Evolutionary conservation across 2,797 vertebrate species (phyloP).

Genomic region (Pseudopleuronectes americanus): DNA sequence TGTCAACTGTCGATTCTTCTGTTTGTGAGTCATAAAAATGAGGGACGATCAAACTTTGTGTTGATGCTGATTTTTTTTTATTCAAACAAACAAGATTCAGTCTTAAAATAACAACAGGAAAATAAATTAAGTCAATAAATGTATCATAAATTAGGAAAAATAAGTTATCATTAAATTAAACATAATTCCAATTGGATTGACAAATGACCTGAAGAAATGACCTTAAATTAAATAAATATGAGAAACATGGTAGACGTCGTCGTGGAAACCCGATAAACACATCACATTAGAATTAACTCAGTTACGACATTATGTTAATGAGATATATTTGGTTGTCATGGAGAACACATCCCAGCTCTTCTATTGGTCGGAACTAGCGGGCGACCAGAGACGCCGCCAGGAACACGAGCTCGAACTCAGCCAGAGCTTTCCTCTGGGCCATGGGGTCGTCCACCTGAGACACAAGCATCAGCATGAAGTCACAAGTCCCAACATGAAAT

Average conservation of each 20-base stretch:
- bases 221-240: slow-evolving; percentile 35
- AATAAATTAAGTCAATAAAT: slow-evolving; percentile 59
- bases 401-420: slow-evolving; percentile 53
- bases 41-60: not conserved
- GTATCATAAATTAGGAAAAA: slow-evolving; percentile 48
- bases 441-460: slow-evolving; percentile 52
- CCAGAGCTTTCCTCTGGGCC: slow-evolving; percentile 63
- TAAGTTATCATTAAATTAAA: slow-evolving; percentile 40
- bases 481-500: not conserved
- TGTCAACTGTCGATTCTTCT: no score
- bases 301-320: not conserved
- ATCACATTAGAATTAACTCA: no score
- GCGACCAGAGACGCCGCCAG: slow-evolving; percentile 1
- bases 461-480: not conserved
- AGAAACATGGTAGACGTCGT: slow-evolving; percentile 1
- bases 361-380: not conserved
- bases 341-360: not conserved
- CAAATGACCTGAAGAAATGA: slow-evolving; percentile 7
- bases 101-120: slow-evolving; percentile 5
- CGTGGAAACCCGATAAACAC: not conserved
- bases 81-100: slow-evolving; percentile 35
- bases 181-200: slow-evolving; percentile 22
- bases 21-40: no score
- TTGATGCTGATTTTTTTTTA: slow-evolving; percentile 40
- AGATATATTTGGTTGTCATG: not conserved